Evolutionary conservation across 2,797 vertebrate species (phyloP).

Genomic region (Petrocephalus schoutedeni): DNA sequence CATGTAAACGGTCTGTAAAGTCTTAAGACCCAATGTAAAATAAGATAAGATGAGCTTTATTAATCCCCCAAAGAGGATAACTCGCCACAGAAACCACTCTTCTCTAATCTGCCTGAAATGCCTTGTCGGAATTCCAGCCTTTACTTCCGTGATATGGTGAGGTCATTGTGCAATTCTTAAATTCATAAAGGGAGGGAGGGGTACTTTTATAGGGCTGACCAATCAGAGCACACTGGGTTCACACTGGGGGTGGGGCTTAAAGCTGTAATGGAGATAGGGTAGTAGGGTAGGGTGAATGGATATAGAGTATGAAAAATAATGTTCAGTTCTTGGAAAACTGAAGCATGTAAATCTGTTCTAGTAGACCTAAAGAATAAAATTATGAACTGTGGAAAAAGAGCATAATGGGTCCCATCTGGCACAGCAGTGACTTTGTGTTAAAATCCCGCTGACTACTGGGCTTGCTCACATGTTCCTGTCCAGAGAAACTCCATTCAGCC

Average conservation of each 20-base stretch:
- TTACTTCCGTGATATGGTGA: neutral
- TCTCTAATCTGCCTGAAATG: neutral
- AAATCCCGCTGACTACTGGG: neutral
- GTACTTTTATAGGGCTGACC: neutral
- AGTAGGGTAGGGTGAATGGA: neutral
- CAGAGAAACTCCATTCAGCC: conserved; percentile 79
- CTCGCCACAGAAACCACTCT: neutral
- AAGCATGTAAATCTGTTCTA: neutral
- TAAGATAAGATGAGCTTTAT: neutral
- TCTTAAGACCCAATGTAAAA: neutral
- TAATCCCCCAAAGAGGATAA: neutral
- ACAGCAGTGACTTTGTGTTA: neutral
- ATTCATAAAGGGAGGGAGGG: neutral
- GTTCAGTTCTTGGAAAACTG: neutral
- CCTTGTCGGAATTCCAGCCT: neutral
- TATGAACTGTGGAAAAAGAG: neutral
- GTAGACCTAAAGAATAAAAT: neutral
- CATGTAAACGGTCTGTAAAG: neutral
- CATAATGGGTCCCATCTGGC: neutral
- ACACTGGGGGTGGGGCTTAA: neutral
- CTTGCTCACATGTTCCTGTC: conserved; percentile 26
- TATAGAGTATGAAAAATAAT: neutral
- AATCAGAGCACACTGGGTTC: neutral
- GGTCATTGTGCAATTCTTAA: neutral
- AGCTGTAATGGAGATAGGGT: neutral